A percentile compares a stretch with the other conserved stretches of the same genome.
Conservation (phyloP, 2,113 vertebrate species). For the Aegotheles bennettii region DNA sequence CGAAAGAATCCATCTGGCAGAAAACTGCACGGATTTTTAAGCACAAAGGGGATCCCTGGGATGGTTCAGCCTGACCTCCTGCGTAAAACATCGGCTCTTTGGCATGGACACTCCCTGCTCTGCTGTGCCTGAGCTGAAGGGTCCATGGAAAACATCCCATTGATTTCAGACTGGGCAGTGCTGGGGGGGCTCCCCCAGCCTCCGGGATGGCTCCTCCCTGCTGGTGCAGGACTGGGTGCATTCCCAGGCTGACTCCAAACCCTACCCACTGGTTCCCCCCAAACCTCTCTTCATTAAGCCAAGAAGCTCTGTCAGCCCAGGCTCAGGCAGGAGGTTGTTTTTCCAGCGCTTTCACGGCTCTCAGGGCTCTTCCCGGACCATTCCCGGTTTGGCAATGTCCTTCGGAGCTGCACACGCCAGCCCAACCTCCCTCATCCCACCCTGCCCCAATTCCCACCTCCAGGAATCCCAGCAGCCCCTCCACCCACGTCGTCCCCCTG, state of each 20-base stretch:
- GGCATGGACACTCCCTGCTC: not conserved
- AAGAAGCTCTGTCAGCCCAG: not conserved
- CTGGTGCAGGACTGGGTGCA: too few species aligned
- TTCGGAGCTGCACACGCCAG: not conserved
- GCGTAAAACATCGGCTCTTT: not conserved
- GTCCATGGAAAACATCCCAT: not conserved
- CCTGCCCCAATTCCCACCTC: not conserved
- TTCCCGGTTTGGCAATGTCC: not conserved
- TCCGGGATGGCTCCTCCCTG: too few species aligned
- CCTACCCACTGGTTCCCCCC: not conserved
- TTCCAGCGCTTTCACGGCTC: not conserved
- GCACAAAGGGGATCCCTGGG: not conserved
- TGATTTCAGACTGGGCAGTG: not conserved
- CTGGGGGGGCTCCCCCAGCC: not conserved
- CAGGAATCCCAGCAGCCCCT: not conserved
- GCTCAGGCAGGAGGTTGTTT: not conserved
- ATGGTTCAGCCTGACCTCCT: not conserved
- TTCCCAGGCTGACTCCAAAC: not conserved
- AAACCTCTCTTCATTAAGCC: not conserved
- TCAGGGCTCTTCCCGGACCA: not conserved
- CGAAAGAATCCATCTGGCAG: not conserved
- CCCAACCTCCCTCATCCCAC: not conserved
- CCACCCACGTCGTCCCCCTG: too few species aligned
- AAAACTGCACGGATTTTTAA: not conserved
- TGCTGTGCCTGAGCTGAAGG: not conserved